phyloP scores from a whole-genome alignment of 2,888 invertebrate species.

The Piscicola geometra region DNA sequence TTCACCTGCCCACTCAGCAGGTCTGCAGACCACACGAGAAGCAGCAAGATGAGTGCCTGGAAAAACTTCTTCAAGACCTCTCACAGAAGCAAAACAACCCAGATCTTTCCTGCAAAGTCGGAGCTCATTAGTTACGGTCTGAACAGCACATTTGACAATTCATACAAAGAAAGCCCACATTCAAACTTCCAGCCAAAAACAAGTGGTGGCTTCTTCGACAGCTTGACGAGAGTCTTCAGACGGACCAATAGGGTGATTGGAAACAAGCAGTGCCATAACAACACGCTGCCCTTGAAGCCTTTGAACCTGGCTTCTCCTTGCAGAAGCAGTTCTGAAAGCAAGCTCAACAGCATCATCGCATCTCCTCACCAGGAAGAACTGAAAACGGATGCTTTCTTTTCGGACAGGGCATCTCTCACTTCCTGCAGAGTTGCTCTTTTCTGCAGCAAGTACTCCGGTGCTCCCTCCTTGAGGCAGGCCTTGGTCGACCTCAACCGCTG shows the following conservation, averaged over 20 bases:
- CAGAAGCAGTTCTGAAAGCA: not conserved
- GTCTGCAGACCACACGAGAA: not conserved
- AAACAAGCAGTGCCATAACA: not conserved
- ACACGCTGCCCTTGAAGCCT: not conserved
- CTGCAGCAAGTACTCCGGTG: slow-evolving; percentile 22
- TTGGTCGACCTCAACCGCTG: slow-evolving; percentile 18
- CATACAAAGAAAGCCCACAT: not conserved
- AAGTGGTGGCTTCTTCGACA: slow-evolving; percentile 1
- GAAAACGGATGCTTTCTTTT: not conserved
- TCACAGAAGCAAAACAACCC: not conserved
- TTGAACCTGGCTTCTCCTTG: not conserved
- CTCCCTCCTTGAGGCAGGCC: not conserved
- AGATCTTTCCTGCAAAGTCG: not conserved
- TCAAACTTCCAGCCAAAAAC: not conserved
- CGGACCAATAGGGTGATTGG: not conserved
- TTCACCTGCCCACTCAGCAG: not conserved
- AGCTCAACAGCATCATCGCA: not conserved
- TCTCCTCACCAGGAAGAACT: not conserved
- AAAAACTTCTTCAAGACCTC: not conserved
- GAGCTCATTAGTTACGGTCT: not conserved
- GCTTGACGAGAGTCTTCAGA: not conserved
- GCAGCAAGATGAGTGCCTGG: not conserved
- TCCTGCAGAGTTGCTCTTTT: not conserved
- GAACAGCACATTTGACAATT: not conserved
- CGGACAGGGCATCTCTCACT: not conserved